These are phyloP conservation scores for Urocynchramus pylzowi DNA, from an alignment of 2,113 vertebrate genomes.

Conservation along the genomic window DNA sequence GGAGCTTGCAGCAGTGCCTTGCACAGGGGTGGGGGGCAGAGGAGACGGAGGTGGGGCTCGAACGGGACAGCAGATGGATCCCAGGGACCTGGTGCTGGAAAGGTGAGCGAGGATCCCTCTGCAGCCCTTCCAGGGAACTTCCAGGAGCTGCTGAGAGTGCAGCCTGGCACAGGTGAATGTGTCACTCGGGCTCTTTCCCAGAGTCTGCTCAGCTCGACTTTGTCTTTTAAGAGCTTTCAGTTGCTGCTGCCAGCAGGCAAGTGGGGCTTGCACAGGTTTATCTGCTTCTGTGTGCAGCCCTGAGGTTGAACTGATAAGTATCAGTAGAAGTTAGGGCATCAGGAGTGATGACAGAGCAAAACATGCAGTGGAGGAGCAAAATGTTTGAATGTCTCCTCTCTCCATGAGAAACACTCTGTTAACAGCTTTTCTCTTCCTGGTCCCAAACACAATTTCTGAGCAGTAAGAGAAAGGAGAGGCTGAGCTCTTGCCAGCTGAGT, in stretches of 20 bases:
- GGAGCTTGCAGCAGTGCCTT: neutral
- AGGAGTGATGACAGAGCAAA: neutral
- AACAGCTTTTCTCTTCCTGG: neutral
- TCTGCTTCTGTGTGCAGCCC: neutral
- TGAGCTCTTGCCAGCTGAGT: neutral
- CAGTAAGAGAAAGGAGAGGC: neutral
- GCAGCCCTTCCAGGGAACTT: neutral
- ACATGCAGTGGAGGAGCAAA: neutral
- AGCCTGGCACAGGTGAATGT: neutral
- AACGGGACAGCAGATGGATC: neutral
- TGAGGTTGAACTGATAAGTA: neutral
- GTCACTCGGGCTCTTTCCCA: neutral
- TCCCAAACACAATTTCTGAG: neutral
- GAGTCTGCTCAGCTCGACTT: neutral
- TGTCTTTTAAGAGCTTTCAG: neutral
- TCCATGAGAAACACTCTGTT: neutral
- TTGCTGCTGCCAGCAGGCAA: neutral
- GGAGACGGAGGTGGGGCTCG: neutral
- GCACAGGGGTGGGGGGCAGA: neutral
- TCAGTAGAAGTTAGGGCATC: neutral
- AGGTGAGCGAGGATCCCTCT: rapidly evolving
- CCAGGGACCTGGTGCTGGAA: neutral
- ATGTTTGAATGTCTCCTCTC: neutral
- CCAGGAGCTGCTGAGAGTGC: rapidly evolving
- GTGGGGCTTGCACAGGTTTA: neutral